A percentile compares a stretch with the other conserved stretches of the same genome.
Evolutionary conservation across 2,797 vertebrate genomes (phyloP).

Genomic region (Tympanoctomys barrerae): DNA sequence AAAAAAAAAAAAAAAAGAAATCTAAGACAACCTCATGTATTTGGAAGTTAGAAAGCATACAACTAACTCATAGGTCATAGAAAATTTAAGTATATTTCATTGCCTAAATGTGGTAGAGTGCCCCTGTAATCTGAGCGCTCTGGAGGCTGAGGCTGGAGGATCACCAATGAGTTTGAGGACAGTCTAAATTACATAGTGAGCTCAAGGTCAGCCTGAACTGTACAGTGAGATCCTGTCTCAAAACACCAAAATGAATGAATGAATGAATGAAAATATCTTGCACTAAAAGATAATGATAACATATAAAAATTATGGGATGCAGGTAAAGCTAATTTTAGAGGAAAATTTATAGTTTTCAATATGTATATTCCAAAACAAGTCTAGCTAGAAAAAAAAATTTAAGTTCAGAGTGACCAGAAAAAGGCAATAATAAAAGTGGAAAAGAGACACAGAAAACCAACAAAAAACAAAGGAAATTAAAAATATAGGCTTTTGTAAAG

Average conservation of each 20-base stretch:
- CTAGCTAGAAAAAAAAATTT: constrained; percentile 28
- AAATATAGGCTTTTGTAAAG: constrained; percentile 20
- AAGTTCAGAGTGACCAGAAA: background rate
- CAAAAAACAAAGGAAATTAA: background rate
- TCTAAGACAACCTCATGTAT: background rate
- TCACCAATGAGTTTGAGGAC: background rate
- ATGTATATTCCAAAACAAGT: background rate
- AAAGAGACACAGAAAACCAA: background rate
- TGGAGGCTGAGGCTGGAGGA: background rate
- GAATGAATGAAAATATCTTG: background rate
- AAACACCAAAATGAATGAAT: background rate
- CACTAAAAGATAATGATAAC: background rate
- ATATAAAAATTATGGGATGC: background rate
- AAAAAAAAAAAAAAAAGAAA: too few species aligned
- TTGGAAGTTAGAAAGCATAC: constrained; percentile 35
- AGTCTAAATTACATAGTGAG: background rate
- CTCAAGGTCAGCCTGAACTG: background rate
- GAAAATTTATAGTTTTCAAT: background rate
- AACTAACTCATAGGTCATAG: background rate
- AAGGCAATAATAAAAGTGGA: constrained; percentile 14
- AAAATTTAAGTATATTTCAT: constrained; percentile 3
- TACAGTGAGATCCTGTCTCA: background rate
- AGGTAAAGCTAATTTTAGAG: background rate
- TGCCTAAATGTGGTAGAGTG: background rate
- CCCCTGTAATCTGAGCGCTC: background rate